Base-by-base conservation (phyloP, 2,113 vertebrate genomes). In the Zosterops japonicus region DNA sequence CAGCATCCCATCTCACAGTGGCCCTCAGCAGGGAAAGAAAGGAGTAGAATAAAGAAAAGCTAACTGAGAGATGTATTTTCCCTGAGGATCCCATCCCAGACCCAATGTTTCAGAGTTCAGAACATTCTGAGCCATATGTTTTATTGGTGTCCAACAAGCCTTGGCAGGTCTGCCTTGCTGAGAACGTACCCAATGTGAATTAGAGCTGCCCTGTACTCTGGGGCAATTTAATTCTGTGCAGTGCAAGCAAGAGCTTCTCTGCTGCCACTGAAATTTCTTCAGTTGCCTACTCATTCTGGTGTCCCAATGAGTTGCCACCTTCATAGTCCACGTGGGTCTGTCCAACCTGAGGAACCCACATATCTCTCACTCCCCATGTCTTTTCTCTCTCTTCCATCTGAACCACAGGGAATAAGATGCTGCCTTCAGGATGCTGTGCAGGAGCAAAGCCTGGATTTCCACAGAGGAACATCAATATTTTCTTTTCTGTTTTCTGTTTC, bases 271-370 rank as follows among this genome's bases (percentile, higher is more conserved):
- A 63, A 78, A 27, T 55, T 91, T 81, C 20, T 61, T 14, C 0
- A 0, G 29, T 17, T 87, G 16, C 14, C n/a, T 22, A 10, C 25
- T 36, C 55, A 25, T 47, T 80, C 27, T 13, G 20, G 12, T 70
- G 36, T 61, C 36, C 31, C 19, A 29, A 6, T 33, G 49, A 72
- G 20, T 6, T 31, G 12, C 20, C 56, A 74, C 5, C 17, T 70
- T 83, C 0, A 0, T 14, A 29, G 14, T 71, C 25, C 44, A 17
- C 0, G 0, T 68, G 36, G 29, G 14, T 77, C 46, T 81, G 12
- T 59, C 31, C 28, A 31, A 0, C 25, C 19, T 33, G 24, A 93
- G 39, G 6, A 89, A 22, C 11, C 4, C 7, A 13, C 11, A 1
- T 28, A 63, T 10, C 6, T 74, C 23, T 36, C 27, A 25, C 8